A percentile compares a stretch with the other conserved stretches of the same genome.
Conservation (phyloP, 1,140 invertebrate genomes). For the Hylyphantes graminicola region DNA sequence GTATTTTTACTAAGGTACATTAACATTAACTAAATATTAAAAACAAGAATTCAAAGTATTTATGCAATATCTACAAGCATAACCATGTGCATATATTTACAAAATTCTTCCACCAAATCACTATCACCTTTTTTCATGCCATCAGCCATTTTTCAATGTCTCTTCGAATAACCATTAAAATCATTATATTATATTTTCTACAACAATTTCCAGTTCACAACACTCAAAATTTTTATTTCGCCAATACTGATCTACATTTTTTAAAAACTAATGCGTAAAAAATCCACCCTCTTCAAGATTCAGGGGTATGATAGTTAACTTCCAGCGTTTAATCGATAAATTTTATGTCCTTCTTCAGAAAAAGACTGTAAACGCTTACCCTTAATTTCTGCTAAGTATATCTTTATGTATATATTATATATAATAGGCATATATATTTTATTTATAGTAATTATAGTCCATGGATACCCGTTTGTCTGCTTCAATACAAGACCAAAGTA, state of each 20-base stretch:
- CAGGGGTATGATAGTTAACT: conserved; percentile 47
- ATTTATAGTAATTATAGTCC: conserved; percentile 18
- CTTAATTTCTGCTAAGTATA: conserved; percentile 28
- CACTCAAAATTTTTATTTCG: background rate
- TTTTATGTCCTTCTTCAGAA: background rate
- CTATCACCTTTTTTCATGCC: conserved; percentile 1
- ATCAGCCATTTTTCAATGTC: background rate
- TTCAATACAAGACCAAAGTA: too few relatives aligned
- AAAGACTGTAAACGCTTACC: conserved; percentile 7
- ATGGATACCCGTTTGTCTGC: conserved; percentile 49
- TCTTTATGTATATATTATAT: conserved; percentile 3
- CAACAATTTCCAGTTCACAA: background rate
- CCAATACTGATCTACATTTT: background rate
- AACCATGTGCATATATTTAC: conserved; percentile 52
- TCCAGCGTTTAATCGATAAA: background rate
- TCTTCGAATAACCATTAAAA: background rate
- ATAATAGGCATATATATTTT: background rate
- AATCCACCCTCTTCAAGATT: background rate
- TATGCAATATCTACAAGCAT: conserved; percentile 58
- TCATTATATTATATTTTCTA: too few relatives aligned
- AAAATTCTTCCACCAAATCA: background rate
- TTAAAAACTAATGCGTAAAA: conserved; percentile 10
- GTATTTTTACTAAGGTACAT: too few relatives aligned
- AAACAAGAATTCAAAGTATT: conserved; percentile 6
- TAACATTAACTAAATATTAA: conserved; percentile 38